phyloP scores from a whole-genome alignment of 2,113 vertebrate genomes.

The Bungarus multicinctus region DNA sequence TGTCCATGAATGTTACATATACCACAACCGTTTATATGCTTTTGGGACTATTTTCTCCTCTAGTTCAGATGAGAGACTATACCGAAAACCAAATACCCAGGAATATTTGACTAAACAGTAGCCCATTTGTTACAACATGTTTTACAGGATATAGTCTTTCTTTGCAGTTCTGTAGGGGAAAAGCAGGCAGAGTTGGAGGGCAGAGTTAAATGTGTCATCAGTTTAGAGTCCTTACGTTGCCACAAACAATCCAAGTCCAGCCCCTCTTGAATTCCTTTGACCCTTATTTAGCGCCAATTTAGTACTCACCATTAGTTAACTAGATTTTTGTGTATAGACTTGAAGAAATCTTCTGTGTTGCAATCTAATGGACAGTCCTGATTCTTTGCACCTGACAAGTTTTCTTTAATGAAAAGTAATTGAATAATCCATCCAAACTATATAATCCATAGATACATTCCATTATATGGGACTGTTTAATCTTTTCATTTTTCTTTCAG shows the following conservation, averaged over 20 bases:
- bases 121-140: neutral
- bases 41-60: neutral
- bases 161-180: neutral
- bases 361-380: neutral
- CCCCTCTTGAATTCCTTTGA: neutral
- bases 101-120: neutral
- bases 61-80: neutral
- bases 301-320: neutral
- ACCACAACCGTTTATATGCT: neutral
- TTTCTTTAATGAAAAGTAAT: neutral
- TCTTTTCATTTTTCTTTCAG: neutral
- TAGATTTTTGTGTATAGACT: neutral
- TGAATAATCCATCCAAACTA: neutral
- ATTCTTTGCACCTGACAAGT: neutral
- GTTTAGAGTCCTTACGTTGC: neutral
- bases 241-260: neutral
- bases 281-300: neutral
- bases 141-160: neutral
- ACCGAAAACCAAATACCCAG: neutral
- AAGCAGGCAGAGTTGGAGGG: neutral
- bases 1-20: neutral
- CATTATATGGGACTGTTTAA: neutral
- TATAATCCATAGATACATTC: neutral
- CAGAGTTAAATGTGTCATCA: neutral
- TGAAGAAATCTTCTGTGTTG: neutral